Percentiles rank a stretch among this genome's conserved stretches.
Conservation (phyloP, 2,113 vertebrate species). For the Grantiella picta region DNA sequence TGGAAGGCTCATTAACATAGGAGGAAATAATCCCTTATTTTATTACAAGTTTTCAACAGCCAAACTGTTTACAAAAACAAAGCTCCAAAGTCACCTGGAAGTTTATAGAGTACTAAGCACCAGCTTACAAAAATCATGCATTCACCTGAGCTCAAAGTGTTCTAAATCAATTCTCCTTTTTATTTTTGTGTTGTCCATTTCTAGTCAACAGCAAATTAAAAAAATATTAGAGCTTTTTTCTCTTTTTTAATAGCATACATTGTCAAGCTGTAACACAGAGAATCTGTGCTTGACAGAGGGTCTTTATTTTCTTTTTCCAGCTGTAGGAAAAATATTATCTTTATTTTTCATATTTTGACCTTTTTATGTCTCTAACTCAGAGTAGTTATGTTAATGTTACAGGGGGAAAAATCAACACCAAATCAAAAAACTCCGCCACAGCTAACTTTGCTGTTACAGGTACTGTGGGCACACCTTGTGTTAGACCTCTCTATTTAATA, state of each 20-base stretch:
- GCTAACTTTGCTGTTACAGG: background rate
- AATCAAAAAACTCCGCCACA: fast-evolving
- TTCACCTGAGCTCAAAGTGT: background rate
- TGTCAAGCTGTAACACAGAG: background rate
- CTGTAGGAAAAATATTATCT: background rate
- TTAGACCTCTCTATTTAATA: background rate
- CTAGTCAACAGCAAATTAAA: background rate
- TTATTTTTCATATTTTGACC: background rate
- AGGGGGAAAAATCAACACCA: fast-evolving
- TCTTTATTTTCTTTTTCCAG: background rate
- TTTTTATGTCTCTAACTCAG: background rate
- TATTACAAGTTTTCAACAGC: background rate
- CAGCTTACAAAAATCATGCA: background rate
- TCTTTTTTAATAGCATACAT: fast-evolving
- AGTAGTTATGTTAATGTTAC: background rate
- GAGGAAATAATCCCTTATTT: background rate
- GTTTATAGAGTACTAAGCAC: background rate
- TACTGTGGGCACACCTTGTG: background rate
- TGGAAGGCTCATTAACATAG: background rate
- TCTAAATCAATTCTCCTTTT: background rate
- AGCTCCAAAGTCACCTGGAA: background rate
- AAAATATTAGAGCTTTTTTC: background rate
- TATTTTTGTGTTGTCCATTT: background rate
- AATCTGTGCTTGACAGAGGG: background rate
- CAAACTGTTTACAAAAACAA: background rate